Evolutionary conservation across 1,140 invertebrate genomes (phyloP).

Genomic region (Chionoecetes opilio): DNA sequence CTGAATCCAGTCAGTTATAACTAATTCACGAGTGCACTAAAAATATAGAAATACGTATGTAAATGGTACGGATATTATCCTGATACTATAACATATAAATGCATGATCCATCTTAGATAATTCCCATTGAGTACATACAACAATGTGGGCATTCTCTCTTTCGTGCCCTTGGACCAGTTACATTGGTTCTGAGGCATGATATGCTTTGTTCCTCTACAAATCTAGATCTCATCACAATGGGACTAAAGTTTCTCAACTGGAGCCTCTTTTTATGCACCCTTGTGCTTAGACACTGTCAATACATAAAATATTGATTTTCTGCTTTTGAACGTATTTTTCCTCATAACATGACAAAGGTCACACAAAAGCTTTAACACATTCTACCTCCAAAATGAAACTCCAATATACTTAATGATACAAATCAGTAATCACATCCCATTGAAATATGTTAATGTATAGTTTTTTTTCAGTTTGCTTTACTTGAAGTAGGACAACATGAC

Average conservation of each 20-base stretch:
- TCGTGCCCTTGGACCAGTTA: conserved; percentile 57
- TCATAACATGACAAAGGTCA: neutral
- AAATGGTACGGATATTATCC: neutral
- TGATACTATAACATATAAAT: conserved; percentile 60
- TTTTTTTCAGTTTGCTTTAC: neutral
- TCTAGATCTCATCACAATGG: conserved; percentile 32
- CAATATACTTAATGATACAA: conserved; percentile 11
- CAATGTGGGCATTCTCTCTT: conserved; percentile 21
- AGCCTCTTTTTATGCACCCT: neutral
- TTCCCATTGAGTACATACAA: conserved; percentile 43
- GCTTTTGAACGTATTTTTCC: neutral
- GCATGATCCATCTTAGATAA: conserved; percentile 53
- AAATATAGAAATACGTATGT: neutral
- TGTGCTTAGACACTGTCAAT: neutral
- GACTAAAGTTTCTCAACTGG: neutral
- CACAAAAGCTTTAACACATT: neutral
- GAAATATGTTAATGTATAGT: neutral
- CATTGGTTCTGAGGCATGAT: conserved; percentile 55
- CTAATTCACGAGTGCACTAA: neutral
- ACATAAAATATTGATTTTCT: neutral
- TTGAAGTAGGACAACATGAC: neutral
- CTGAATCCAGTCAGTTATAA: neutral
- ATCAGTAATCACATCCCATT: neutral
- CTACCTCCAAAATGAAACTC: neutral
- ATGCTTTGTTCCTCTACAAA: conserved; percentile 54